These are phyloP conservation scores for Campylomormyrus tamandua DNA, from an alignment of 2,113 vertebrate genomes.

Conservation along the genomic window DNA sequence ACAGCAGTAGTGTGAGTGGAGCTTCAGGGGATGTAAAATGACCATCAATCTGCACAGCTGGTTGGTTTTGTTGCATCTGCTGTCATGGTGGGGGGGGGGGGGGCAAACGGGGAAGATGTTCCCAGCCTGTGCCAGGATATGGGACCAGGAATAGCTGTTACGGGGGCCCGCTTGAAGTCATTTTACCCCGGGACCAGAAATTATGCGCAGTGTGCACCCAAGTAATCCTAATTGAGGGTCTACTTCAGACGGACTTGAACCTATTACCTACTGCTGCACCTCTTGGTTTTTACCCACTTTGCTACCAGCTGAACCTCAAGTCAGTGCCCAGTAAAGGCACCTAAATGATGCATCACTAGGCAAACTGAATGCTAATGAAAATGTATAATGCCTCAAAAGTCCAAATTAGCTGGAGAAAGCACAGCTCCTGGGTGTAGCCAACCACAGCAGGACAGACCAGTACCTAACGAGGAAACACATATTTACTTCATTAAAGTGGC, in stretches of 20 bases:
- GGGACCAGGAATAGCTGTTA: neutral
- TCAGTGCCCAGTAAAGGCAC: neutral
- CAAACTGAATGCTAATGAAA: neutral
- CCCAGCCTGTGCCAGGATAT: neutral
- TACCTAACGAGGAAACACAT: slow-evolving; percentile 1
- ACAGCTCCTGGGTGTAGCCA: neutral
- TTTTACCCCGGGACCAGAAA: neutral
- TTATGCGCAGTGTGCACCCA: neutral
- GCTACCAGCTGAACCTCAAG: neutral
- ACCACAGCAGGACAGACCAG: neutral
- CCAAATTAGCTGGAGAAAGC: neutral
- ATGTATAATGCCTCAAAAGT: neutral
- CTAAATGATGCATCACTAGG: neutral
- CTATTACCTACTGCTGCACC: neutral
- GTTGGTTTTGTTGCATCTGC: neutral
- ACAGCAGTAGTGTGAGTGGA: neutral
- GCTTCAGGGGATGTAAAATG: neutral
- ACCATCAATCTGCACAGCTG: neutral
- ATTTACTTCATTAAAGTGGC: slow-evolving; percentile 13
- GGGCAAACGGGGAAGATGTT: neutral
- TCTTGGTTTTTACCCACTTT: neutral
- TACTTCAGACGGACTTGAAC: neutral
- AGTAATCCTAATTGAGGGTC: neutral
- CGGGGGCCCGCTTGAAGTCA: neutral
- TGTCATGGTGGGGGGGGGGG: neutral